Conservation (phyloP, 2,113 vertebrate species). For the Zapornia atra region DNA sequence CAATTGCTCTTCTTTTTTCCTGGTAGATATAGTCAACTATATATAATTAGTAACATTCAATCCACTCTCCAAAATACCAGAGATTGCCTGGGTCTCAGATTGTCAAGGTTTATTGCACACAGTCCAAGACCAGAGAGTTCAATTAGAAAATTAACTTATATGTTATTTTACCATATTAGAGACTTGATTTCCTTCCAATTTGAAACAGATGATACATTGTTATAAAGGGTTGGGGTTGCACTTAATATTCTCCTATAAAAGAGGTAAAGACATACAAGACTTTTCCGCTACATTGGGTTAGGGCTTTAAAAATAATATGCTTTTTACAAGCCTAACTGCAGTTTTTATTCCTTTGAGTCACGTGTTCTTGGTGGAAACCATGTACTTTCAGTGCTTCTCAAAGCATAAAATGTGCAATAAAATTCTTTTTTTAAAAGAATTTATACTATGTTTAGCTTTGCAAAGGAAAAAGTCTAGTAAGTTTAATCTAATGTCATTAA, state of each 20-base stretch:
- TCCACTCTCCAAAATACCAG: neutral
- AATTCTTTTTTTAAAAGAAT: conserved; percentile 35
- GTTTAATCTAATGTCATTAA: conserved; percentile 68
- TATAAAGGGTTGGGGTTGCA: conserved; percentile 65
- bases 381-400: conserved; percentile 48
- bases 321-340: conserved; percentile 71
- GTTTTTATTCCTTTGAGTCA: conserved; percentile 62
- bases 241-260: conserved; percentile 75
- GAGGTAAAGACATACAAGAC: conserved; percentile 67
- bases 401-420: conserved; percentile 68
- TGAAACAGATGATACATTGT: conserved; percentile 76
- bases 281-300: conserved; percentile 74
- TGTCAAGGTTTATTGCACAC: conserved; percentile 61
- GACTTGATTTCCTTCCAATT: conserved; percentile 76
- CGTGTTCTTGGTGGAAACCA: conserved; percentile 54
- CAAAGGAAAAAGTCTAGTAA: conserved; percentile 15
- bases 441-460: conserved; percentile 58
- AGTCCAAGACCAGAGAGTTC: conserved; percentile 66
- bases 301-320: conserved; percentile 56
- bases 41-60: conserved; percentile 58
- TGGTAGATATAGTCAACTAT: neutral
- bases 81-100: conserved; percentile 10
- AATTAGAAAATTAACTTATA: conserved; percentile 71
- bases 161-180: conserved; percentile 75
- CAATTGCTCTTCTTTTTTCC: neutral